These are phyloP conservation scores for Hoplias malabaricus DNA, from an alignment of 2,113 vertebrate genomes.

Conservation along the genomic window DNA sequence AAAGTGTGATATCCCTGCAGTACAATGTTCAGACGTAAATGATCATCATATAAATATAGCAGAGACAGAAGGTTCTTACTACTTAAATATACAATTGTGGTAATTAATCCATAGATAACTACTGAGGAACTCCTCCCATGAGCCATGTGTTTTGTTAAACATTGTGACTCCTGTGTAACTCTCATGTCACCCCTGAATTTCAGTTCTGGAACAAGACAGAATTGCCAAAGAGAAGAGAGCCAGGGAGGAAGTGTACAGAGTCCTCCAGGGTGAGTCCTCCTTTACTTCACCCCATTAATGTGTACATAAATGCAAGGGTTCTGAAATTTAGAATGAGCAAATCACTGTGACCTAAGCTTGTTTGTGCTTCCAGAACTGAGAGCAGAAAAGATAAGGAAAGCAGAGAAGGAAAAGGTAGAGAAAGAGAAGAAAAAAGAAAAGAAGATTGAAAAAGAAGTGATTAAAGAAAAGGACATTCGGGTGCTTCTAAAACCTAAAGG, in stretches of 20 bases:
- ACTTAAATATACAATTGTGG: not conserved
- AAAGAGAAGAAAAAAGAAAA: constrained; percentile 2
- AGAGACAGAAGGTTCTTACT: no score
- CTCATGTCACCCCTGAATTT: constrained; percentile 28
- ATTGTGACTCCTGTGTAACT: constrained; percentile 19
- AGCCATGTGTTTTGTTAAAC: not conserved
- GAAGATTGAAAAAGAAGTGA: constrained; percentile 14
- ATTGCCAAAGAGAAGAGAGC: constrained; percentile 56
- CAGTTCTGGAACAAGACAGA: constrained; percentile 61
- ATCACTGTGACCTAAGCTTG: not conserved
- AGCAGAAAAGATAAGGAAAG: constrained; percentile 27
- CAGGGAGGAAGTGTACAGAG: constrained; percentile 54
- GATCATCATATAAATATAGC: no score
- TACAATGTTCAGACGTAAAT: no score
- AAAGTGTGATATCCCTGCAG: no score
- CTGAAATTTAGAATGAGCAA: not conserved
- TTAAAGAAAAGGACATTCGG: constrained; percentile 4
- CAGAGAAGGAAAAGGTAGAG: not conserved
- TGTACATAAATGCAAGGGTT: not conserved
- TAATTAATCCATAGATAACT: not conserved
- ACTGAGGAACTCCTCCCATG: not conserved
- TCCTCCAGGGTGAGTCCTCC: constrained; percentile 56
- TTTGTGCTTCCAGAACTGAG: constrained; percentile 57
- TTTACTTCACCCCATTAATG: not conserved
- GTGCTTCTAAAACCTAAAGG: constrained; percentile 23